Percentiles rank a stretch among this genome's conserved stretches.
phyloP scores from a whole-genome alignment of 2,113 vertebrate genomes.

The Amphiprion ocellaris region DNA sequence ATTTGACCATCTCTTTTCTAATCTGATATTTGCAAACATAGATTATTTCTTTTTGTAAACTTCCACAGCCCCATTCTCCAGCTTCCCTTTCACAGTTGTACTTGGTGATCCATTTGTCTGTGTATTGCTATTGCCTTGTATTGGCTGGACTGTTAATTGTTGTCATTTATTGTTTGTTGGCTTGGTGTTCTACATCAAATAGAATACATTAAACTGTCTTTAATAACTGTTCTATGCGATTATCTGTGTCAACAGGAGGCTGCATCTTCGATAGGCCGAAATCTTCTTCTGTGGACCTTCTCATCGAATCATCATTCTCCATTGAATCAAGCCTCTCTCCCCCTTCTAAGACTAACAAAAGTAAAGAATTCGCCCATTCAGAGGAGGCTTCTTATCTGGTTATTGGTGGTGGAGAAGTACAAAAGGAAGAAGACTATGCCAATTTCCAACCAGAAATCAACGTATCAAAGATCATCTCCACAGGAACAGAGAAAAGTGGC shows the following conservation, averaged over 20 bases:
- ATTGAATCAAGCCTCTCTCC: constrained; percentile 41
- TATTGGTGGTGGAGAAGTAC: constrained; percentile 63
- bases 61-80: constrained; percentile 86
- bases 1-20: constrained; percentile 68
- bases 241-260: constrained; percentile 76
- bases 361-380: constrained; percentile 47
- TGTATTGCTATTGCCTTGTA: constrained; percentile 83
- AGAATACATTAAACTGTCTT: neutral
- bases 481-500: constrained; percentile 33
- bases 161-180: constrained; percentile 53
- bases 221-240: constrained; percentile 17
- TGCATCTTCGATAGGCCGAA: constrained; percentile 67
- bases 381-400: constrained; percentile 77
- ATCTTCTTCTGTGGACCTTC: constrained; percentile 81
- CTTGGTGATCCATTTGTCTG: constrained; percentile 92
- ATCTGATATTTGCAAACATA: constrained; percentile 65
- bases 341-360: constrained; percentile 49
- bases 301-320: constrained; percentile 71
- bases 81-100: constrained; percentile 86
- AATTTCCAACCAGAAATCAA: constrained; percentile 64
- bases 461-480: constrained; percentile 41
- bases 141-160: constrained; percentile 71
- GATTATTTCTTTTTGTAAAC: constrained; percentile 72
- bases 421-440: constrained; percentile 63
- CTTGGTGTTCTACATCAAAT: constrained; percentile 57